These are phyloP conservation scores for Drosophila kuntzei DNA, from an alignment of 2,888 invertebrate genomes.

Conservation along the genomic window DNA sequence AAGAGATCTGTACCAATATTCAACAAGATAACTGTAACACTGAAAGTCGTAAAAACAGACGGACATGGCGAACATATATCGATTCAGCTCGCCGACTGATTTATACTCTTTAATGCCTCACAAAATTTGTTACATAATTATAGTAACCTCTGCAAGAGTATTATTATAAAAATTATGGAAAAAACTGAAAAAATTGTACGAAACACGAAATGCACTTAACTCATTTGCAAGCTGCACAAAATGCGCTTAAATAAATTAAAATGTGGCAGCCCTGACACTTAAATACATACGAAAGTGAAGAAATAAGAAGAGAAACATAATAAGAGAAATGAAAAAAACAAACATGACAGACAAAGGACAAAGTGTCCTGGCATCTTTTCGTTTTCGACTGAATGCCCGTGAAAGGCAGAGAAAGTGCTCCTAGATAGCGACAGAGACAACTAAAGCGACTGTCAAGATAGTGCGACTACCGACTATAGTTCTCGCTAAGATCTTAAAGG, in stretches of 20 bases:
- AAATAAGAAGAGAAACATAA: background rate
- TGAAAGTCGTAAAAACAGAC: too few relatives aligned
- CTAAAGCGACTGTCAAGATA: slow-evolving; percentile 38
- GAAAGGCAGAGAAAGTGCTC: slow-evolving; percentile 57
- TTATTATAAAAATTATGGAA: background rate
- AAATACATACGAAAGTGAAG: slow-evolving; percentile 25
- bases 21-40: too few relatives aligned
- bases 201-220: slow-evolving; percentile 67
- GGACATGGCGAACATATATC: too few relatives aligned
- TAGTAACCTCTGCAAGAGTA: too few relatives aligned
- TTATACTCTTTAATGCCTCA: too few relatives aligned
- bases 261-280: slow-evolving; percentile 74
- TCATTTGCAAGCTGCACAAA: slow-evolving; percentile 62
- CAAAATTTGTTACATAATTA: too few relatives aligned
- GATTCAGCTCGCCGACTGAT: too few relatives aligned
- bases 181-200: slow-evolving; percentile 21
- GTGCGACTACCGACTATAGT: slow-evolving; percentile 9
- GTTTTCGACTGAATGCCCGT: slow-evolving; percentile 56
- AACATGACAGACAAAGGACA: slow-evolving; percentile 51
- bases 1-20: too few relatives aligned
- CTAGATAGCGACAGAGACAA: slow-evolving; percentile 33
- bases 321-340: slow-evolving; percentile 25
- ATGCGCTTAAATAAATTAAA: slow-evolving; percentile 79
- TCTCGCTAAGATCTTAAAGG: slow-evolving; percentile 42
- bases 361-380: slow-evolving; percentile 45